Conservation (phyloP, 1,140 invertebrate species). For the Caenorhabditis latens region DNA sequence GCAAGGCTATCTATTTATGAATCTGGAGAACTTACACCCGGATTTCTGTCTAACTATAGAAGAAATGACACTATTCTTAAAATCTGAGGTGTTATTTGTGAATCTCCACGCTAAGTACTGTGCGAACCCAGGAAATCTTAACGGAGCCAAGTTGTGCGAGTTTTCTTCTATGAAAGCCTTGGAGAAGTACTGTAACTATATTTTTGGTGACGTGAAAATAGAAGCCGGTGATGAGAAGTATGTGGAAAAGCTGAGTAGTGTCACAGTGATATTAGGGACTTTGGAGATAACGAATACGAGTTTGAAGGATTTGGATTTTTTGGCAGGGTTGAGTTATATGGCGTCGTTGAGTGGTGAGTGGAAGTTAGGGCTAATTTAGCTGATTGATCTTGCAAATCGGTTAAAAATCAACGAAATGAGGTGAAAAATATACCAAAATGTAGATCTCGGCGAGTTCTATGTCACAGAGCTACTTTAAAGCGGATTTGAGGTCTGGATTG, state of each 20-base stretch:
- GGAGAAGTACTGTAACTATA: not conserved
- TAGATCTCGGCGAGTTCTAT: too few species aligned
- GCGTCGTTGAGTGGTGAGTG: not conserved
- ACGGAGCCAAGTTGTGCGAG: not conserved
- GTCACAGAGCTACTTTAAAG: not conserved
- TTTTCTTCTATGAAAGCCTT: not conserved
- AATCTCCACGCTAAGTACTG: not conserved
- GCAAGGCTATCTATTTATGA: not conserved
- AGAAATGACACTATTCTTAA: not conserved
- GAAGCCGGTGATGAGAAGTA: not conserved
- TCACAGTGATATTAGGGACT: not conserved
- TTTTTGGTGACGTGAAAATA: not conserved
- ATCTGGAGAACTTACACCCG: not conserved
- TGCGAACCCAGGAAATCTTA: not conserved
- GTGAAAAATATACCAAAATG: too few species aligned
- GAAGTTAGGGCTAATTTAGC: not conserved
- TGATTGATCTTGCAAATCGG: not conserved
- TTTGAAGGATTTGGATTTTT: slow-evolving; percentile 5
- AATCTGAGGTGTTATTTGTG: not conserved
- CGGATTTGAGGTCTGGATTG: too few species aligned
- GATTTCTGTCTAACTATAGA: not conserved
- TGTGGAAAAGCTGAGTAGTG: not conserved
- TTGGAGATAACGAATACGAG: not conserved
- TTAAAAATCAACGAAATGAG: too few species aligned
- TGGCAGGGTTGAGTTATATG: not conserved